Base-by-base conservation (phyloP, 2,113 vertebrate species). In the Hippoglossus stenolepis region DNA sequence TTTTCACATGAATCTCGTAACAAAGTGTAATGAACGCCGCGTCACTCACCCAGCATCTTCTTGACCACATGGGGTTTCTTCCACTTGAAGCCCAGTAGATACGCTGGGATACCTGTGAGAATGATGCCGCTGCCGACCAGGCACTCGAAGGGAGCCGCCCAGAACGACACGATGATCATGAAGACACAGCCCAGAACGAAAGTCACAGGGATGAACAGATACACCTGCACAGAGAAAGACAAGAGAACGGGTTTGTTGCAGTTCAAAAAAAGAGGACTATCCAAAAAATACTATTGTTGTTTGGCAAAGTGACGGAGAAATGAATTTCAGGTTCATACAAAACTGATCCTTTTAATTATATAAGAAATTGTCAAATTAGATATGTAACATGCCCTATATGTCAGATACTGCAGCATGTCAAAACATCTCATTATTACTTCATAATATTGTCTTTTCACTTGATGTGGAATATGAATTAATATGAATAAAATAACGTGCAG, bases 71-170 rank as follows among this genome's bases (percentile, higher is more conserved):
- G 91, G 53, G 94, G 94, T 65, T 93, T 94, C 85, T 93, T 93
- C 93, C 94, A 94, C 87, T 94, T 93, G 91, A 91, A 93, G 69
- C 93, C 93, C 84, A 94, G 89, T 20, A 93, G 86, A 86, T 94
- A 94, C 2, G 90, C 93, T 1, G 94, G 94, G 77, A 94, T 79
- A 61, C 93, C 94, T 14, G 93, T 93, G 77, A 94, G 88, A 88
- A 94, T 93, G 31, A 94, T 93, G 77, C 89, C 21, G 70, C 78
- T 81, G 68, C 93, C 93, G 4, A 94, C 10, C 82, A 94, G 81
- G 66, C 87, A 92, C 82, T 94, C 93, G 9, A 92, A 90, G 1
- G 94, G 94, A 68, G 94, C 93, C 0, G 94, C 94, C 94, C 94
- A 94, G 77, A 94, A 94, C 21, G 93, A 94, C 64, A 94, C 94